Conservation (phyloP, 1,140 invertebrate species). For the Drosophila yakuba region DNA sequence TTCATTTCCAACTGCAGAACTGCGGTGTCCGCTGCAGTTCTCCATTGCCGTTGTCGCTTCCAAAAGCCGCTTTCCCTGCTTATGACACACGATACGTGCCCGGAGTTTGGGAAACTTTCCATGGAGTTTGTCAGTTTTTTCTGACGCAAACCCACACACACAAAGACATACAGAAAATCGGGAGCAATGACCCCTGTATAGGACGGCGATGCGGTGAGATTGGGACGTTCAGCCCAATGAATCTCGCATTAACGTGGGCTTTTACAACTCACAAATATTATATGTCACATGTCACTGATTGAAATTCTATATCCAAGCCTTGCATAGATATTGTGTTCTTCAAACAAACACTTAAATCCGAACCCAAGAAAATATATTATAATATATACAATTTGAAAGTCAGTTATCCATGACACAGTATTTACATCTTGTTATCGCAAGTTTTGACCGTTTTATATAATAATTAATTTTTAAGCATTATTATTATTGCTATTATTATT, state of each 20-base stretch:
- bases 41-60: slow-evolving; percentile 48
- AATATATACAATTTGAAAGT: no score
- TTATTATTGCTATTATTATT: no score
- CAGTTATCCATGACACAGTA: no score
- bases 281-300: slow-evolving; percentile 40
- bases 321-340: neutral
- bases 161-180: neutral
- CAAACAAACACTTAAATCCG: neutral
- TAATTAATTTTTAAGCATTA: no score
- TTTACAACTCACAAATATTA: slow-evolving; percentile 32
- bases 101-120: slow-evolving; percentile 57
- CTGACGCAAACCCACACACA: neutral
- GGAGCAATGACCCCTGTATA: slow-evolving; percentile 34
- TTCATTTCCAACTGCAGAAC: slow-evolving; percentile 75
- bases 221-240: slow-evolving; percentile 52
- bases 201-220: no score
- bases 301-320: slow-evolving; percentile 14
- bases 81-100: slow-evolving; percentile 80
- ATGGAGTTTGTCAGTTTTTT: slow-evolving; percentile 25
- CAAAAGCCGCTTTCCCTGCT: slow-evolving; percentile 58
- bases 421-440: no score
- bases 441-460: no score
- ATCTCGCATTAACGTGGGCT: slow-evolving; percentile 40
- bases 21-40: slow-evolving; percentile 57
- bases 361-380: no score